A percentile compares a stretch with the other conserved stretches of the same genome.
These are phyloP conservation scores for Drosophila fulvimacula DNA, from an alignment of 2,888 invertebrate genomes.

Conservation along the genomic window DNA sequence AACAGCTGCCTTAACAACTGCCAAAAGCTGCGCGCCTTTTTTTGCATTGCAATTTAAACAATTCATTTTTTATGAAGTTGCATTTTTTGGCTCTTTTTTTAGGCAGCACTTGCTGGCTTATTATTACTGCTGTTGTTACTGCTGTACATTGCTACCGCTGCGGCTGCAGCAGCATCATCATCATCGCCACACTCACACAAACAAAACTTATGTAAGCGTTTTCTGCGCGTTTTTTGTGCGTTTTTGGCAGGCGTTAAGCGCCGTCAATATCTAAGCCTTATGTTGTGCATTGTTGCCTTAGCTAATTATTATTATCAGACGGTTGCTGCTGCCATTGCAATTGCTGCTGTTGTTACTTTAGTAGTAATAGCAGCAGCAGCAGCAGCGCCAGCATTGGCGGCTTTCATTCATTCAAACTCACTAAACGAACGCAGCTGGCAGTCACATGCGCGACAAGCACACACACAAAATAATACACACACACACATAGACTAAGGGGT, in stretches of 20 bases:
- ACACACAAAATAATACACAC: slow-evolving; percentile 20
- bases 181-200: slow-evolving; percentile 29
- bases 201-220: slow-evolving; percentile 70
- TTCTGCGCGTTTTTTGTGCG: slow-evolving; percentile 49
- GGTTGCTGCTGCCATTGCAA: slow-evolving; percentile 22
- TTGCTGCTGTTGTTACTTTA: slow-evolving; percentile 5
- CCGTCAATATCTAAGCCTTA: slow-evolving; percentile 1
- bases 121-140: slow-evolving; percentile 27
- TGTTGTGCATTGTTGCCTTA: slow-evolving; percentile 12
- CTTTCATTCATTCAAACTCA: slow-evolving; percentile 45
- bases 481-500: not conserved
- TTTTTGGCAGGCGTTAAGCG: slow-evolving; percentile 11
- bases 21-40: slow-evolving; percentile 57
- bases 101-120: slow-evolving; percentile 23
- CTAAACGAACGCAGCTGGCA: slow-evolving; percentile 56
- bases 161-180: slow-evolving; percentile 22
- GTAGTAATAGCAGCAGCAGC: slow-evolving; percentile 12
- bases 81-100: not conserved
- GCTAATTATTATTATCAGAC: slow-evolving; percentile 22
- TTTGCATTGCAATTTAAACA: slow-evolving; percentile 11
- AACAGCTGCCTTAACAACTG: slow-evolving; percentile 25
- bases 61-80: slow-evolving; percentile 15
- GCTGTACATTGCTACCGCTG: slow-evolving; percentile 30
- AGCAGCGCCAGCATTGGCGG: slow-evolving; percentile 1
- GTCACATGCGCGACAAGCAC: slow-evolving; percentile 67